Evolutionary conservation across 2,888 invertebrate species (phyloP).

Genomic region (Zele albiditarsus): DNA sequence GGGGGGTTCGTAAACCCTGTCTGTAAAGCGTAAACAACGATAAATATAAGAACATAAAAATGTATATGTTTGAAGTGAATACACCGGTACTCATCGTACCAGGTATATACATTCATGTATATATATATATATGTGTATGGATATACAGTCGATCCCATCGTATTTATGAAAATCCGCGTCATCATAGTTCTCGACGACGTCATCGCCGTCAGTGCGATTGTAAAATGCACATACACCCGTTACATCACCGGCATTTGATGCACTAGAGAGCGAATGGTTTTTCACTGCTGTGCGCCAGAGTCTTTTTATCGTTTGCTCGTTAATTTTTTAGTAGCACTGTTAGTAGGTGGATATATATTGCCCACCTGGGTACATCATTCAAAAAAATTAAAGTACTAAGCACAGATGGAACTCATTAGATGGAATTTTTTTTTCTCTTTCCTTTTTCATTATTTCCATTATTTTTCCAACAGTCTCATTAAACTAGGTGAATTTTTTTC

Average conservation of each 20-base stretch:
- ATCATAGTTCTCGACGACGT: background rate
- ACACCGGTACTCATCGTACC: background rate
- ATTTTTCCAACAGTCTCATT: background rate
- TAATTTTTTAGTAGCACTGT: constrained; percentile 49
- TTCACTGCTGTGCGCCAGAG: constrained; percentile 13
- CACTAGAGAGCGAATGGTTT: constrained; percentile 14
- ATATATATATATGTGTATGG: background rate
- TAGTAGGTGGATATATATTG: constrained; percentile 20
- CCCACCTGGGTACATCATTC: constrained; percentile 29
- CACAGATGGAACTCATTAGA: background rate
- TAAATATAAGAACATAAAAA: constrained; percentile 35
- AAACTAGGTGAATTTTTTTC: too few relatives aligned
- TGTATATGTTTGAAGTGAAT: background rate
- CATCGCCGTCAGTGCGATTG: constrained; percentile 16
- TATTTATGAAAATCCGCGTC: constrained; percentile 26
- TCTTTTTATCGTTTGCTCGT: constrained; percentile 49
- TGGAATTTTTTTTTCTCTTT: background rate
- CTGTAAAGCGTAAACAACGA: constrained; percentile 35
- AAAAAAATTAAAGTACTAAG: background rate
- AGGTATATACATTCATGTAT: background rate
- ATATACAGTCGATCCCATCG: constrained; percentile 28
- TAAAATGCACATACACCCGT: constrained; percentile 23
- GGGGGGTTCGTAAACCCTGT: constrained; percentile 1
- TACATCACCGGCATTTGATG: background rate
- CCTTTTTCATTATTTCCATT: background rate